These are phyloP conservation scores for Cryptocheilus praepositus DNA, from an alignment of 2,888 invertebrate genomes.

Conservation along the genomic window DNA sequence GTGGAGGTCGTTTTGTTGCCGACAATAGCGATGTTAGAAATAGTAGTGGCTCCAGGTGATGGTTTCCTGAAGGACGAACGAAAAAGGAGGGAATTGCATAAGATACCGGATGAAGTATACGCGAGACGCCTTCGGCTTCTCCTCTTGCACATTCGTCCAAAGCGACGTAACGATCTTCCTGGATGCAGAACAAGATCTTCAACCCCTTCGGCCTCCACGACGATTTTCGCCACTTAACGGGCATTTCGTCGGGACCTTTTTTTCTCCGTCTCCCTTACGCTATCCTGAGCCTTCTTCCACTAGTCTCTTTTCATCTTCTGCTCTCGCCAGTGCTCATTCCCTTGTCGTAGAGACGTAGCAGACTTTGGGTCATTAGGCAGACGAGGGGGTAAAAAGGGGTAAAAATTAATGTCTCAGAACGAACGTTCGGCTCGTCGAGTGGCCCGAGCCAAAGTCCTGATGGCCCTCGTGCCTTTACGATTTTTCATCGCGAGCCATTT, in stretches of 20 bases:
- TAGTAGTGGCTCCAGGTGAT: no score
- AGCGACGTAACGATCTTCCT: constrained; percentile 54
- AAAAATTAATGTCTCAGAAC: constrained; percentile 75
- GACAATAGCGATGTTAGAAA: no score
- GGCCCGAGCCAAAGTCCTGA: constrained; percentile 52
- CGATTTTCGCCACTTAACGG: constrained; percentile 65
- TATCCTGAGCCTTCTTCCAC: constrained; percentile 13
- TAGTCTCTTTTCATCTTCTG: constrained; percentile 22
- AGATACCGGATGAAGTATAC: constrained; percentile 53
- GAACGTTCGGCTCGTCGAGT: constrained; percentile 66
- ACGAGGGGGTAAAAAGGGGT: constrained; percentile 61
- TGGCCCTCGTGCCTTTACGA: constrained; percentile 65
- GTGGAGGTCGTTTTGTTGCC: constrained; percentile 17
- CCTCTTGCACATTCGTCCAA: constrained; percentile 49
- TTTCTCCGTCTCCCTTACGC: constrained; percentile 27
- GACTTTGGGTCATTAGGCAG: constrained; percentile 72
- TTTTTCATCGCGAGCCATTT: constrained; percentile 71
- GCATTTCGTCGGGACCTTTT: constrained; percentile 59
- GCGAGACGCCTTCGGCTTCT: constrained; percentile 12
- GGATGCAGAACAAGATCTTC: constrained; percentile 56
- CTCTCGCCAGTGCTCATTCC: constrained; percentile 7
- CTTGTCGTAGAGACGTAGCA: constrained; percentile 39
- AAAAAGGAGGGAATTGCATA: constrained; percentile 44
- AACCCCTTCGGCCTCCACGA: constrained; percentile 38
- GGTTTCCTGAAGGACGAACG: constrained; percentile 9